Percentiles rank a stretch among this genome's conserved stretches.
Conservation (phyloP, 2,113 vertebrate species). For the Tupaia tana region DNA sequence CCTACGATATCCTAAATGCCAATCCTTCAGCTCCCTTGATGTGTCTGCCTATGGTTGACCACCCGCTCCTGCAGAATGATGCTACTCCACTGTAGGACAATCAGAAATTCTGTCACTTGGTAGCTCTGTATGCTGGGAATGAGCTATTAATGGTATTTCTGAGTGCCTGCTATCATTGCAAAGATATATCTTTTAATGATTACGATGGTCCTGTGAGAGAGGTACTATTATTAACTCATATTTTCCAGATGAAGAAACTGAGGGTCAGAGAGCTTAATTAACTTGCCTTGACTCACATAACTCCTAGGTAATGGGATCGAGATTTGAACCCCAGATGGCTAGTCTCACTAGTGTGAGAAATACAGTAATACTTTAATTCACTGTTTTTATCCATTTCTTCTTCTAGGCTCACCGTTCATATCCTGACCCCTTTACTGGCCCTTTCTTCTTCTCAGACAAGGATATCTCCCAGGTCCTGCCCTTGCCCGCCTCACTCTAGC, state of each 20-base stretch:
- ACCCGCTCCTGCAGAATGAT: fast-evolving
- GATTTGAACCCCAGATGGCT: neutral
- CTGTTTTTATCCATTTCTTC: neutral
- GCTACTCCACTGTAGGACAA: neutral
- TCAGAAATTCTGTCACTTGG: neutral
- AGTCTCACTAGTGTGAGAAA: neutral
- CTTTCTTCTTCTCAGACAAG: neutral
- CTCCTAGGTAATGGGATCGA: neutral
- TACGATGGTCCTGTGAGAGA: neutral
- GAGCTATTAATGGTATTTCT: neutral
- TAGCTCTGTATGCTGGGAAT: neutral
- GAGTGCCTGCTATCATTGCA: neutral
- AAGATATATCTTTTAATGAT: neutral
- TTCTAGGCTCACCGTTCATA: too few species aligned
- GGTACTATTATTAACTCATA: neutral
- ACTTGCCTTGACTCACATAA: neutral
- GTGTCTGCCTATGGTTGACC: neutral
- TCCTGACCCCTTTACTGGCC: neutral
- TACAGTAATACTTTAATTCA: neutral
- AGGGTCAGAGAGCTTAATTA: neutral
- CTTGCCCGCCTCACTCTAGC: neutral
- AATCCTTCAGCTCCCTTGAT: neutral
- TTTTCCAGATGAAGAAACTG: neutral
- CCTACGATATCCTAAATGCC: neutral
- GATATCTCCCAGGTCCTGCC: neutral